Base-by-base conservation (phyloP, 2,888 invertebrate genomes). In the Itoplectis maculator region DNA sequence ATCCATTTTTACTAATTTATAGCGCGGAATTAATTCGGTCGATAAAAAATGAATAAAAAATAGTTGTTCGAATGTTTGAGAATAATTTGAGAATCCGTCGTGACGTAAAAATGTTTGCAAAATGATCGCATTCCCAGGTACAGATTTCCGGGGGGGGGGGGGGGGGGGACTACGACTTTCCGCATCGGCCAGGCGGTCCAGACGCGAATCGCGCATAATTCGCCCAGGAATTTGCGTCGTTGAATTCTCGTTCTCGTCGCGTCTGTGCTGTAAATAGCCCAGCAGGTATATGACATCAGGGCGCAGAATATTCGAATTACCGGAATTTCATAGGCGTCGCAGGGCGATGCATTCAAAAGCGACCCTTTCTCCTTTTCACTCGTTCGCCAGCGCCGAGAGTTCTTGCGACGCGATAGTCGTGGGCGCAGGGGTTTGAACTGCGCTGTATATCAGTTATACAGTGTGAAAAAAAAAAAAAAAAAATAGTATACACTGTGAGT, bases 351-450 rank as follows among this genome's bases (percentile, higher is more conserved):
- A 59, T 73, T 68, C 49, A 29, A 61, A 68, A 49, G 40, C 59
- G 59, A 61, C 74, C 61, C 66, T 68, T 80, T 75, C 51, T 74
- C 0, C 54, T 23, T 80, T 74, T 74, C 61, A 74, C 69, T 79
- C 18, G 74, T 69, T 79, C 68, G 51, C 40, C 37, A 47, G 42
- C 61, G 54, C 13, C 42, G 42, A 40, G 42, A 20, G n/a, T 37
- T 63, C 37, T 51, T 8, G 15, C 18, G 35, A 40, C 54, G 35
- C 51, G 37, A 66, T 37, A 29, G n/a, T 6, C 23, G 0, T 56
- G 45, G 23, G 47, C 54, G 42, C 40, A 23, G 42, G 18, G 59
- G 40, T 45, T n/a, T 29, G 49, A 9, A 6, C 59, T 20, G 15
- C 23, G 18, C 29, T 29, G 5, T 45, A 18, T 20, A 35, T 11